These are phyloP conservation scores for Chymomyza costata DNA, from an alignment of 1,140 invertebrate genomes.

Conservation along the genomic window DNA sequence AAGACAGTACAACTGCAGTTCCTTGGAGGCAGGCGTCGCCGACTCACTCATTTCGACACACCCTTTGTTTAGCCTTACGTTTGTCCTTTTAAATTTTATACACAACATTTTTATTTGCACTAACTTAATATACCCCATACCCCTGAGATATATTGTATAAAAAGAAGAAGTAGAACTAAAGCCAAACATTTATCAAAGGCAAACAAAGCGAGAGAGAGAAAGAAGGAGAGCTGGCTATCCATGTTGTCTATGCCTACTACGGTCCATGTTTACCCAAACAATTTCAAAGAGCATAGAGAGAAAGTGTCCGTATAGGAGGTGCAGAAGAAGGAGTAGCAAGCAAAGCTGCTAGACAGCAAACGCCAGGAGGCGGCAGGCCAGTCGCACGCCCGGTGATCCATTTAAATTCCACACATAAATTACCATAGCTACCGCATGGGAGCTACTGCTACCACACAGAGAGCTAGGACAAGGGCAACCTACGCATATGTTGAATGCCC, in stretches of 20 bases:
- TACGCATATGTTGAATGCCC: background rate
- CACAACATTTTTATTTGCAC: too few relatives aligned
- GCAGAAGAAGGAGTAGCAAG: background rate
- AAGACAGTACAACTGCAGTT: too few relatives aligned
- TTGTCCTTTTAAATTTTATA: too few relatives aligned
- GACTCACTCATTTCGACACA: too few relatives aligned
- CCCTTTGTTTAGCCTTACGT: too few relatives aligned
- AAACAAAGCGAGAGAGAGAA: constrained; percentile 19
- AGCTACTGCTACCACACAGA: background rate
- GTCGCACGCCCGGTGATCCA: constrained; percentile 41
- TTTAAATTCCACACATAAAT: constrained; percentile 72
- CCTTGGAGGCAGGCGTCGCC: too few relatives aligned
- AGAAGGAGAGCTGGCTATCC: constrained; percentile 6
- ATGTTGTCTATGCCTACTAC: background rate
- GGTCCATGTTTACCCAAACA: constrained; percentile 45
- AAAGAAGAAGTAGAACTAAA: constrained; percentile 7
- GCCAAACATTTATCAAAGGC: constrained; percentile 58
- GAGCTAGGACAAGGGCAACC: background rate
- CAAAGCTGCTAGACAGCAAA: too few relatives aligned
- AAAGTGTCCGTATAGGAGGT: constrained; percentile 17
- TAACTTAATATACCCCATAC: too few relatives aligned
- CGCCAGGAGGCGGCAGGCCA: background rate
- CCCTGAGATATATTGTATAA: too few relatives aligned
- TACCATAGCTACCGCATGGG: too few relatives aligned
- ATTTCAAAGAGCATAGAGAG: too few relatives aligned